A percentile compares a stretch with the other conserved stretches of the same genome.
Evolutionary conservation across 2,888 invertebrate genomes (phyloP).

Genomic region (Drosophila meridionalis): DNA sequence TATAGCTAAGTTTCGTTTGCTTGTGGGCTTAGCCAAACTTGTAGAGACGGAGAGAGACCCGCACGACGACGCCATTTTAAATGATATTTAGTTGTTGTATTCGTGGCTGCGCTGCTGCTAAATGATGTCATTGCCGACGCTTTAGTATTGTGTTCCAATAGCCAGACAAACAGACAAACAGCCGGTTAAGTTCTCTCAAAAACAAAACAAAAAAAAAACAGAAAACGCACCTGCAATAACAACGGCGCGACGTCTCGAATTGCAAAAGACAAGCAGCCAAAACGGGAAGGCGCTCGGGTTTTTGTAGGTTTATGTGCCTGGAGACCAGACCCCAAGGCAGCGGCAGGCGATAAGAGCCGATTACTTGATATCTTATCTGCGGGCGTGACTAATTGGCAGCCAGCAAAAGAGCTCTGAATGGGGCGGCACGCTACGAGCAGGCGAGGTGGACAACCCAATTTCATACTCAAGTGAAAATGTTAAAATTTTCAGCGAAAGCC

Average conservation of each 20-base stretch:
- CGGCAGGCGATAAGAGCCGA: conserved; percentile 65
- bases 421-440: not conserved
- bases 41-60: conserved; percentile 2
- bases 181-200: conserved; percentile 56
- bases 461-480: conserved; percentile 28
- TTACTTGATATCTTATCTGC: conserved; percentile 71
- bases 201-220: conserved; percentile 1
- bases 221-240: conserved; percentile 31
- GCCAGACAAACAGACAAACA: conserved; percentile 56
- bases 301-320: conserved; percentile 15
- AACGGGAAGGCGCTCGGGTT: conserved; percentile 15
- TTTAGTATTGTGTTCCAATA: conserved; percentile 61
- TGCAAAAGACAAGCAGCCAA: conserved; percentile 63
- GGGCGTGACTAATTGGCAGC: conserved; percentile 73
- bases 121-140: conserved; percentile 75
- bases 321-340: conserved; percentile 55
- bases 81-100: conserved; percentile 52
- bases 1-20: conserved; percentile 28
- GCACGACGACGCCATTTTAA: conserved; percentile 62
- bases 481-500: conserved; percentile 21
- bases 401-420: conserved; percentile 42
- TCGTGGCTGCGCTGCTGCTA: conserved; percentile 54
- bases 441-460: conserved; percentile 36
- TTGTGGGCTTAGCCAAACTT: conserved; percentile 13
- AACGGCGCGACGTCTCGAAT: conserved; percentile 39